Evolutionary conservation across 2,113 vertebrate genomes (phyloP).

Genomic region (Prochilodus magdalenae): DNA sequence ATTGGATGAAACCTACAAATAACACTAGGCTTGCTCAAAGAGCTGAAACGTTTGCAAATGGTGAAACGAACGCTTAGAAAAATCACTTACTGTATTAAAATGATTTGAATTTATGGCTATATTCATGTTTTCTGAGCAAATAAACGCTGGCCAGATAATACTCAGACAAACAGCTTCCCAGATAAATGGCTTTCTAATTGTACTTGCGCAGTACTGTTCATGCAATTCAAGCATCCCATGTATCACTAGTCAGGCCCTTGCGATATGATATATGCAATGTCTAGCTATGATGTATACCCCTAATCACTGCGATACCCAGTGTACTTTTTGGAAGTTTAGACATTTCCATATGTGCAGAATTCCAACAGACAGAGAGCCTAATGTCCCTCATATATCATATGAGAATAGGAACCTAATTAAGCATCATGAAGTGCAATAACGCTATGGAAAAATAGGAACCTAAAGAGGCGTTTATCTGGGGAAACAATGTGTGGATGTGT

Average conservation of each 20-base stretch:
- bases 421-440: slow-evolving; percentile 24
- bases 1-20: no score
- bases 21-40: no score
- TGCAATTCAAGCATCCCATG: no score
- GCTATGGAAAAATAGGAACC: slow-evolving; percentile 17
- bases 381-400: not conserved
- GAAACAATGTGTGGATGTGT: slow-evolving; percentile 24
- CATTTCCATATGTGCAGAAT: slow-evolving; percentile 3
- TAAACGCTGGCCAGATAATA: no score
- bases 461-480: slow-evolving; percentile 21
- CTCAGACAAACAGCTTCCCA: no score
- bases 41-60: no score
- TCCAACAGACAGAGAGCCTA: not conserved
- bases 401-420: slow-evolving; percentile 23
- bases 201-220: no score
- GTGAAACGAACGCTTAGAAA: no score
- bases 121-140: no score
- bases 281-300: not conserved
- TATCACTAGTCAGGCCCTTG: not conserved
- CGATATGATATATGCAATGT: not conserved
- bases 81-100: no score
- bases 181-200: no score
- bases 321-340: not conserved
- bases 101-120: no score
- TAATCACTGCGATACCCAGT: not conserved